Base-by-base conservation (phyloP, 2,888 invertebrate genomes). In the Nephrotoma flavescens region DNA sequence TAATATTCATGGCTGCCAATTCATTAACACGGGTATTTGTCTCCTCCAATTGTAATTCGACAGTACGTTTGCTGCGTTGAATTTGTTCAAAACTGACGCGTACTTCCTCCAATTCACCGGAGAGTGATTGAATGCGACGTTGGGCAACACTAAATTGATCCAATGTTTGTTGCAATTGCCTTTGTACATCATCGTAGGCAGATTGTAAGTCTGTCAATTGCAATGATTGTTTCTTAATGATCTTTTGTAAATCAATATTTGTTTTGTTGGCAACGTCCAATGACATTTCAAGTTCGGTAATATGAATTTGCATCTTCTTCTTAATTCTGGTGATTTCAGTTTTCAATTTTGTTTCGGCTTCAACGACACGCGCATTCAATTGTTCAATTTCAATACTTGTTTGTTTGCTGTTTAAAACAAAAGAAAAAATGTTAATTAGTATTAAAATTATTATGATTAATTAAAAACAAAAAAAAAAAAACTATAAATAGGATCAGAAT, bases 221-320 rank as follows among this genome's bases (percentile, higher is more conserved):
- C 92, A 97, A 94, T 89, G 98, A 97, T 92, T 99, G 98, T 92
- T 97, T 98, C 95, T 99, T 99, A 94, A 98, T 96, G 90, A 97
- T 97, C 94, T 98, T 98, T 93, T 98, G 98, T 91, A 98, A 94
- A 91, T 98, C 97, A 91, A 98, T 96, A 94, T 98, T 98, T 93
- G 96, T 97, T 94, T 99, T 98, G 95, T 99, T 99, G 93, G 98
- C 97, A 89, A 98, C 97, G 93, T 99, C 99, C 92, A 99, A 95
- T 87, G 97, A 96, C 94, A 98, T 95, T 92, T 98, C 98, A 91
- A 99, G 93, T 92, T 99, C 98, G 90, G 98, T 98, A 93, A 99
- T 98, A 91, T 97, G 97, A 91, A 98, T 96, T 93, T 98, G 98
- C 92, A 98, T 94, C 96, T 99, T 99, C 97, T 99, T 99, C 96